phyloP scores from a whole-genome alignment of 2,113 vertebrate species.

The Ahaetulla prasina region DNA sequence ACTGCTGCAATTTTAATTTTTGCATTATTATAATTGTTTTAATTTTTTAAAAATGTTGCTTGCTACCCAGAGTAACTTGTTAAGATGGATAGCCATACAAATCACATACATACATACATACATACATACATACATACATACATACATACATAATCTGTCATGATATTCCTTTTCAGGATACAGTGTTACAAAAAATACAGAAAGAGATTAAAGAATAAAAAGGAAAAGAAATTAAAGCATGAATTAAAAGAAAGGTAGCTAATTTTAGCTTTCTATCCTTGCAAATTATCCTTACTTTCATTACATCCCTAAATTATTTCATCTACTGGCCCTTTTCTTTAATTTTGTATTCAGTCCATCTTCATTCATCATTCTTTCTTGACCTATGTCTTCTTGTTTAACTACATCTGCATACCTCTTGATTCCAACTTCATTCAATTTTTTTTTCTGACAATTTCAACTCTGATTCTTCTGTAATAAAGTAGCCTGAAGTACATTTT shows the following conservation, averaged over 20 bases:
- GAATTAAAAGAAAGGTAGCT: neutral
- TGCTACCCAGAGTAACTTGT: neutral
- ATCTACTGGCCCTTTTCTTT: neutral
- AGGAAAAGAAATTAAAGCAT: neutral
- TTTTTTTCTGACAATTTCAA: neutral
- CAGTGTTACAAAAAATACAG: neutral
- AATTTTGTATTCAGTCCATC: neutral
- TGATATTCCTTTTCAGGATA: neutral
- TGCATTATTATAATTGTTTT: neutral
- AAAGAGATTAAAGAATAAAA: neutral
- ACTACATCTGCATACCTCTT: neutral
- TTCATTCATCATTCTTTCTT: neutral
- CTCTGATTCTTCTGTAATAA: neutral
- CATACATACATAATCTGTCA: neutral
- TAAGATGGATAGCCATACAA: neutral
- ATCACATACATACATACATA: neutral
- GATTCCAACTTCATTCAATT: neutral
- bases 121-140: neutral
- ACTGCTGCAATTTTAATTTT: neutral
- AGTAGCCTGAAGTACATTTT: neutral
- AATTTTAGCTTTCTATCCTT: neutral
- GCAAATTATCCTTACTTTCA: neutral
- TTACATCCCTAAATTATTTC: neutral
- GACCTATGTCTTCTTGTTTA: neutral
- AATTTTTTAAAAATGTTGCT: neutral